Evolutionary conservation across 2,113 vertebrate species (phyloP).

Genomic region (Emydocephalus ijimae): DNA sequence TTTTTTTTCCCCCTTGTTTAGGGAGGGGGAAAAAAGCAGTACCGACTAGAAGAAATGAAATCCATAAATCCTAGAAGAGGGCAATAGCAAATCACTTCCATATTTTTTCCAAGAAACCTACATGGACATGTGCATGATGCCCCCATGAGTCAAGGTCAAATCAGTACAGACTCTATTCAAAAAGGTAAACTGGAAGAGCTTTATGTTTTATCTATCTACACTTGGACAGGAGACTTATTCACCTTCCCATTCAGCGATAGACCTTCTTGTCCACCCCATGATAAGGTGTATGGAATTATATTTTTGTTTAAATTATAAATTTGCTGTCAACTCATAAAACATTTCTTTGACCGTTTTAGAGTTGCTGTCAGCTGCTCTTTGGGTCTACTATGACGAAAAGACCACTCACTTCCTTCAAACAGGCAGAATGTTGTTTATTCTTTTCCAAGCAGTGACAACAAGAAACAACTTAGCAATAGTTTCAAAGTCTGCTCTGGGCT

Average conservation of each 20-base stretch:
- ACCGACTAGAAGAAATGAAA: not conserved
- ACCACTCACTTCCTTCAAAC: no score
- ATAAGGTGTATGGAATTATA: not conserved
- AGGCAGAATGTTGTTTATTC: no score
- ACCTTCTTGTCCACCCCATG: not conserved
- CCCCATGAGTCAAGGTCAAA: not conserved
- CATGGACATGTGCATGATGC: not conserved
- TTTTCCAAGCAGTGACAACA: no score
- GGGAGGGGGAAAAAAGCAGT: not conserved
- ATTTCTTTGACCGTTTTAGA: no score
- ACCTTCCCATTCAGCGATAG: not conserved
- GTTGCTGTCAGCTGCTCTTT: no score
- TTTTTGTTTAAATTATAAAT: not conserved
- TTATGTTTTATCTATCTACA: not conserved
- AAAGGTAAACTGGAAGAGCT: not conserved
- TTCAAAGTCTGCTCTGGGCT: no score
- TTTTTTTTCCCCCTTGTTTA: not conserved
- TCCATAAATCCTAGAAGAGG: not conserved
- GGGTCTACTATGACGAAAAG: no score
- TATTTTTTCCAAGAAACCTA: not conserved
- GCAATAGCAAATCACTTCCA: not conserved
- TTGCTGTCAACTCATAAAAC: no score
- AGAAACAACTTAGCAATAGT: no score
- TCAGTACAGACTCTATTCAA: not conserved
- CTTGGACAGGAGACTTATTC: not conserved